Conservation (phyloP, 1,140 invertebrate species). For the Drosophila persimilis region DNA sequence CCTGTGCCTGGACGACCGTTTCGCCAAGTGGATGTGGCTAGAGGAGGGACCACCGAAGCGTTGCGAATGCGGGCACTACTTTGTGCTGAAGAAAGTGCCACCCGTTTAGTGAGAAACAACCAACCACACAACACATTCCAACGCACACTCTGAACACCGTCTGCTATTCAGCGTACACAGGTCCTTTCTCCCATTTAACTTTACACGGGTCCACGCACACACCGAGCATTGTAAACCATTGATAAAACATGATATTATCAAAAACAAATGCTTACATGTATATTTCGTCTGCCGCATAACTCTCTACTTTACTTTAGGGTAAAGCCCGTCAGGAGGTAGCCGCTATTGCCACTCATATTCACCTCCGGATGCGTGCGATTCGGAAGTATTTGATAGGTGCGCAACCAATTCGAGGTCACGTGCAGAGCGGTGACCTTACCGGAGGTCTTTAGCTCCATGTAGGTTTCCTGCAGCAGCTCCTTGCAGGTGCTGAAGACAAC, state of each 20-base stretch:
- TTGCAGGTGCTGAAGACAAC: constrained; percentile 91
- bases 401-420: constrained; percentile 93
- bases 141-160: background rate
- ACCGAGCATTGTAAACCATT: background rate
- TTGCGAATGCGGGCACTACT: constrained; percentile 98
- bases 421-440: constrained; percentile 89
- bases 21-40: constrained; percentile 96
- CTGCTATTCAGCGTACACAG: no score
- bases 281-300: constrained; percentile 15
- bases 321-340: constrained; percentile 89
- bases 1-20: constrained; percentile 94
- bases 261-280: constrained; percentile 35
- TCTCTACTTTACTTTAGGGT: constrained; percentile 76
- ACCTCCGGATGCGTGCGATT: constrained; percentile 93
- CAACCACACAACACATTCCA: constrained; percentile 2
- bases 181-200: no score
- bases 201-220: background rate
- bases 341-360: constrained; percentile 89
- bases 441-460: constrained; percentile 88
- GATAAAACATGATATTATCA: constrained; percentile 71
- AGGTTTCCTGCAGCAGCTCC: constrained; percentile 93
- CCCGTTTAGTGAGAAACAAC: constrained; percentile 82
- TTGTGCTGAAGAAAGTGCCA: constrained; percentile 90
- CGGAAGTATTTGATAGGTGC: constrained; percentile 94
- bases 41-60: constrained; percentile 93